Conservation (phyloP, 2,113 vertebrate species). For the Stomatorhinus ivindoensis region DNA sequence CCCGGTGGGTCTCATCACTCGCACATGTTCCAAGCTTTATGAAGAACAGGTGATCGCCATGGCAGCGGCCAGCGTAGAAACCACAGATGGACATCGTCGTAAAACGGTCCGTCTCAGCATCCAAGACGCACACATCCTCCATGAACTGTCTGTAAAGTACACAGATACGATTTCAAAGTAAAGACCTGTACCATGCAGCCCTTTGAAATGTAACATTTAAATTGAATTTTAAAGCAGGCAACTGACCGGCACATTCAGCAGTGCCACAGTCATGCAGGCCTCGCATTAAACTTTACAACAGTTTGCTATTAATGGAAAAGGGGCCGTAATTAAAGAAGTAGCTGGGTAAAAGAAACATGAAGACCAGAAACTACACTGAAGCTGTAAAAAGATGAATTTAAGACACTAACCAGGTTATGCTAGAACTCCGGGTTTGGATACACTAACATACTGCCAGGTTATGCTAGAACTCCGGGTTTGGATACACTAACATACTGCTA, state of each 20-base stretch:
- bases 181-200: background rate
- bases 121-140: slow-evolving; percentile 67
- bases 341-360: too few species aligned
- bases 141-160: slow-evolving; percentile 52
- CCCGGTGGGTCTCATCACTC: slow-evolving; percentile 34
- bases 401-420: background rate
- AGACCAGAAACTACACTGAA: too few species aligned
- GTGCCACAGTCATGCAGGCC: background rate
- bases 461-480: background rate
- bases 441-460: background rate
- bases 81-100: slow-evolving; percentile 69
- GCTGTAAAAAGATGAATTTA: too few species aligned
- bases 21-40: slow-evolving; percentile 61
- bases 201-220: background rate
- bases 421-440: background rate
- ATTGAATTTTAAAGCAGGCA: background rate
- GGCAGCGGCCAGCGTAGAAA: slow-evolving; percentile 68
- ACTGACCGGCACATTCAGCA: background rate
- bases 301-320: background rate
- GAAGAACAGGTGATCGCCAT: slow-evolving; percentile 64
- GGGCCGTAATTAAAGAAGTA: background rate
- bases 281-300: background rate
- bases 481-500: background rate
- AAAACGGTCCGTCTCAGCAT: slow-evolving; percentile 40
- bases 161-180: background rate